Evolutionary conservation across 2,797 vertebrate species (phyloP).

Genomic region (Dendrocincla fuliginosa): DNA sequence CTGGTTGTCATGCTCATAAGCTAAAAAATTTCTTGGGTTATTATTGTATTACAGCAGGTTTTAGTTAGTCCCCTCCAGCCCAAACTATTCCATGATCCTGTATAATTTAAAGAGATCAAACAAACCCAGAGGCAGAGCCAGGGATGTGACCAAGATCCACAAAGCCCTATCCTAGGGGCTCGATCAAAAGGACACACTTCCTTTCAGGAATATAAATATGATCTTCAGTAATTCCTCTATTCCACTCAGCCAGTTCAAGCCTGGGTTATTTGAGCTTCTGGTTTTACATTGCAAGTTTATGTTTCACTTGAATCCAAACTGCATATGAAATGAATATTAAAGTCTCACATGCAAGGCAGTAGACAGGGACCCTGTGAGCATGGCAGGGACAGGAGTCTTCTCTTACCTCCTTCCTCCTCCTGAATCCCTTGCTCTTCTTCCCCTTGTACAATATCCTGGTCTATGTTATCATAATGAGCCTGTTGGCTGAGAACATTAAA

Average conservation of each 20-base stretch:
- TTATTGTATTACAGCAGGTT: background rate
- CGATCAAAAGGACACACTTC: background rate
- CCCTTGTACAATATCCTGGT: slow-evolving; percentile 84
- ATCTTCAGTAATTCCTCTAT: background rate
- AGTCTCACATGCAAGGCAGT: background rate
- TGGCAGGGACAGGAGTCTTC: background rate
- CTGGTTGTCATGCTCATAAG: slow-evolving; percentile 77
- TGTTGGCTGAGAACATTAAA: slow-evolving; percentile 80
- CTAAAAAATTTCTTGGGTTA: slow-evolving; percentile 42
- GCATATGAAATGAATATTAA: background rate
- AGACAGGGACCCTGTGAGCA: background rate
- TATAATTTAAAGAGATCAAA: background rate
- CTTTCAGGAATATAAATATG: background rate
- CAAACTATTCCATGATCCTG: background rate
- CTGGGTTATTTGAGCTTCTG: background rate
- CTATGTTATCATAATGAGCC: slow-evolving; percentile 82
- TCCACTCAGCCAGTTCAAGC: background rate
- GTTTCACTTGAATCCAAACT: slow-evolving; percentile 2
- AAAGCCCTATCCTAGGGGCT: background rate
- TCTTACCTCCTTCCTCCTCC: slow-evolving; percentile 83
- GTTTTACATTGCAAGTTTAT: background rate
- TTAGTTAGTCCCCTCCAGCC: background rate
- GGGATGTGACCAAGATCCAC: background rate
- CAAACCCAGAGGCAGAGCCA: background rate
- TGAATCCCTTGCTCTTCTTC: slow-evolving; percentile 81